Base-by-base conservation (phyloP, 2,797 vertebrate species). In the Malacoraja senta region DNA sequence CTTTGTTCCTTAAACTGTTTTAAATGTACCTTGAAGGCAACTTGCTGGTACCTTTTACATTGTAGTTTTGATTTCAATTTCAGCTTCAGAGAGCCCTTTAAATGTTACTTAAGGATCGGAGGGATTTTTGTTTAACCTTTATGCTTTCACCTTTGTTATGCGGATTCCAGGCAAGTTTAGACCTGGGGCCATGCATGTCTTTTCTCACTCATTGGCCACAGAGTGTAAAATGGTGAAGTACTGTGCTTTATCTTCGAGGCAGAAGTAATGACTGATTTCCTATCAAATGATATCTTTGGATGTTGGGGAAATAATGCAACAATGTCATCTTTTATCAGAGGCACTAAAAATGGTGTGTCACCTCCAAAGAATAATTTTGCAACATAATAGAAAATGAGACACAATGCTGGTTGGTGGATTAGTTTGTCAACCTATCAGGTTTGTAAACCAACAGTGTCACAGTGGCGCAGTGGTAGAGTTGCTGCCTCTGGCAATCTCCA, bases 11-110 rank as follows among this genome's bases (percentile, higher is more conserved):
- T 84, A 63, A 86, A 86, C 24, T 86, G 83, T 58, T 63, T 13
- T 15, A 63, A 61, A 63, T 86, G 58, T 86, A n/a, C 61, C 53
- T 86, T 61, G 26, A 86, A 86, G 26, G 83, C 58, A 86, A 19
- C 13, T 63, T 63, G 83, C 26, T 86, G 26, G 13, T 63, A 29
- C 24, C 81, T 44, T 86, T 86, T 19, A 86, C 3, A 63, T 13
- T 63, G 83, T n/a, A 63, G 58, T 15, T 86, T 86, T 86, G 83
- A 86, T 63, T 86, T 13, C 83, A 63, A 86, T 86, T 63, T 26
- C 12, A 15, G 83, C 15, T 61, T 61, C 53, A 61, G 26, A 38
- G 12, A 32, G 9, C 15, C 13, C 61, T n/a, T n/a, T 63, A 86
- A 86, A n/a, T 86, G n/a, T 63, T 63, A 63, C 29, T n/a, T 63